Evolutionary conservation across 2,888 invertebrate genomes (phyloP).

Genomic region (Dolichopus griseipennis): DNA sequence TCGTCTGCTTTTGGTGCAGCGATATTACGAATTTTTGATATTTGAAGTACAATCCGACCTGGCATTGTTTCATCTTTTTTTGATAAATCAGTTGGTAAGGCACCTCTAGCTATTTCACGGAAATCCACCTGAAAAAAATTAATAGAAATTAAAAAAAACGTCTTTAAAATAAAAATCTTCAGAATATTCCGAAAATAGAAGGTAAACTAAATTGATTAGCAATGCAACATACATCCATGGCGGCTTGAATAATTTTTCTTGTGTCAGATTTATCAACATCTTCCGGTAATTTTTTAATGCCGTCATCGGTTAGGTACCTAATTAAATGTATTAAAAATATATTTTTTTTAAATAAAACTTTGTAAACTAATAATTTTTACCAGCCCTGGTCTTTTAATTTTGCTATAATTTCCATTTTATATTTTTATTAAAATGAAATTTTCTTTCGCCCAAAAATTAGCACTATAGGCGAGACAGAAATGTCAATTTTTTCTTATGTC

Average conservation of each 20-base stretch:
- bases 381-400: constrained; percentile 59
- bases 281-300: constrained; percentile 57
- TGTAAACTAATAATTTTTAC: constrained; percentile 41
- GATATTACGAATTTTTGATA: constrained; percentile 79
- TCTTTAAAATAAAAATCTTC: not conserved
- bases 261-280: constrained; percentile 55
- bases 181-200: too few relatives aligned
- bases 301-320: constrained; percentile 67
- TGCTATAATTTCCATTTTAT: constrained; percentile 54
- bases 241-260: constrained; percentile 54
- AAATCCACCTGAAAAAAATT: constrained; percentile 50
- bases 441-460: not conserved
- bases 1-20: constrained; percentile 86
- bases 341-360: constrained; percentile 13
- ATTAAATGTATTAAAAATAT: constrained; percentile 32
- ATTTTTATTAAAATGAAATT: not conserved
- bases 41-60: constrained; percentile 68
- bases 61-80: constrained; percentile 47
- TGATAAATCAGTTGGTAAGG: constrained; percentile 58
- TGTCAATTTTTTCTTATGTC: not conserved
- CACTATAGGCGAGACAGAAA: not conserved
- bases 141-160: too few relatives aligned
- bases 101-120: constrained; percentile 68
- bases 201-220: not conserved
- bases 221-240: constrained; percentile 57